These are phyloP conservation scores for Phortica magna DNA, from an alignment of 2,888 invertebrate genomes.

Conservation along the genomic window DNA sequence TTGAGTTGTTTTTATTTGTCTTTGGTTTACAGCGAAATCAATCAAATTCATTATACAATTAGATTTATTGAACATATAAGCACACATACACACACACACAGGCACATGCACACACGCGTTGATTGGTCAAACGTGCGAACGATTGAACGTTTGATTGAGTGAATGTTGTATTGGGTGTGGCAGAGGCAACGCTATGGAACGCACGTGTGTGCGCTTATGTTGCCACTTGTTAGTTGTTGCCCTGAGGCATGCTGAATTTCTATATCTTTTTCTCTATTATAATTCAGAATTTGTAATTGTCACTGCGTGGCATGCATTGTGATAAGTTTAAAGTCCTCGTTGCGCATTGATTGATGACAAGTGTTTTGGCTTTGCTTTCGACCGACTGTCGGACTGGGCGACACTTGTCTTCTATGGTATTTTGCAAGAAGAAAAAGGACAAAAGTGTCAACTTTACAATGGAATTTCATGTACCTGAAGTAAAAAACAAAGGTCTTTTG, in stretches of 20 bases:
- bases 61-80: not conserved
- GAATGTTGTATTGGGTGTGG: constrained; percentile 5
- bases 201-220: constrained; percentile 33
- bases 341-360: not conserved
- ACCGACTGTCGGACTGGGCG: too few relatives aligned
- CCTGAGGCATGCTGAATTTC: constrained; percentile 16
- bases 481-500: too few relatives aligned
- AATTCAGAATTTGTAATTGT: constrained; percentile 66
- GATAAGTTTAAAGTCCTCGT: not conserved
- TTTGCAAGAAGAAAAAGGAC: too few relatives aligned
- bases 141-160: not conserved
- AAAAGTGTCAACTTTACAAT: too few relatives aligned
- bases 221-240: constrained; percentile 29
- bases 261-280: constrained; percentile 51
- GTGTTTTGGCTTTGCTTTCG: not conserved
- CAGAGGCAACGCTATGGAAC: not conserved
- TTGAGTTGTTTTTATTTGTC: not conserved
- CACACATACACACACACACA: not conserved
- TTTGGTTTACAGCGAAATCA: constrained; percentile 14
- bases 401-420: too few relatives aligned
- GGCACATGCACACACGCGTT: not conserved
- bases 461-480: too few relatives aligned
- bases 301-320: constrained; percentile 68
- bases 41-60: constrained; percentile 26
- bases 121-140: constrained; percentile 22